Conservation (phyloP, 2,113 vertebrate genomes). For the Catharus minimus region DNA sequence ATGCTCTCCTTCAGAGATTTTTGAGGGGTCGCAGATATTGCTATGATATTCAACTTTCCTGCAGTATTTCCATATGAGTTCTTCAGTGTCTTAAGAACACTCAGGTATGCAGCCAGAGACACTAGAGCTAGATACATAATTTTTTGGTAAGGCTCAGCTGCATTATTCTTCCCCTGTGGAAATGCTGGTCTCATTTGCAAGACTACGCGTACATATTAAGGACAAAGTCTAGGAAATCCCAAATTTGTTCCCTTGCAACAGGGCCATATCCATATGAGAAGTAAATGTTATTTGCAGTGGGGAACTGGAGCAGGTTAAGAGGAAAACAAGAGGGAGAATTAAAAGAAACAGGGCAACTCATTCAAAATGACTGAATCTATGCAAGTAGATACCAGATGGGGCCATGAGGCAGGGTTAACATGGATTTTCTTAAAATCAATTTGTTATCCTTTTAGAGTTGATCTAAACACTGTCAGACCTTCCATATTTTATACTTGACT, state of each 20-base stretch:
- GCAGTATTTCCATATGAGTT: background rate
- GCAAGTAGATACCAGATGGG: background rate
- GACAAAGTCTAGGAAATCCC: background rate
- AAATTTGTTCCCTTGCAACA: background rate
- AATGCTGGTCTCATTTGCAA: background rate
- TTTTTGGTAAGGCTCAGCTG: background rate
- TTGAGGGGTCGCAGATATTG: background rate
- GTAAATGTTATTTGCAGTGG: background rate
- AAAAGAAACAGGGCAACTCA: background rate
- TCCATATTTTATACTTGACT: background rate
- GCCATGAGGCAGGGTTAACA: background rate
- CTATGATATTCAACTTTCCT: background rate
- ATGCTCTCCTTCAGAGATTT: background rate
- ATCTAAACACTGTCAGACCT: background rate
- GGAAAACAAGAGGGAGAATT: background rate
- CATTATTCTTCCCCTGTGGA: background rate
- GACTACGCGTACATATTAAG: background rate
- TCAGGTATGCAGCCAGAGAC: background rate
- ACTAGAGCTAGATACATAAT: background rate
- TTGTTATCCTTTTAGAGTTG: background rate
- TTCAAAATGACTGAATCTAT: background rate
- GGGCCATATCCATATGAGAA: background rate
- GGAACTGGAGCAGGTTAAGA: background rate
- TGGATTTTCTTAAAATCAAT: background rate
- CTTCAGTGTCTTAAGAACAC: background rate